A percentile compares a stretch with the other conserved stretches of the same genome.
phyloP scores from a whole-genome alignment of 2,888 invertebrate species.

The Acrobeloides nanus region DNA sequence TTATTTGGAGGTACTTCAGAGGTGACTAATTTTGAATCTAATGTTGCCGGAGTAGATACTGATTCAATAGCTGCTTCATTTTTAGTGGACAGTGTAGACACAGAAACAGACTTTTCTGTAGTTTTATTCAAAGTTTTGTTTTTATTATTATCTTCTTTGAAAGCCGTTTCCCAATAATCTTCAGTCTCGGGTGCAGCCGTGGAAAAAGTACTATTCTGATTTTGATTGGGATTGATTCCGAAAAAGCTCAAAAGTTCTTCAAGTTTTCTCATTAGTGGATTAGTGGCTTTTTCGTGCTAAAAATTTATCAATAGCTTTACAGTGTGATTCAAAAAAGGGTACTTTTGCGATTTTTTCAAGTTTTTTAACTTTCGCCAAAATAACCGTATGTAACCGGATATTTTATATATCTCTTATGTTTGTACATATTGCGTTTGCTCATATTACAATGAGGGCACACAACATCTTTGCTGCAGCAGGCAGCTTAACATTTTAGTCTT shows the following conservation, averaged over 20 bases:
- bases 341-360: neutral
- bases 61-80: neutral
- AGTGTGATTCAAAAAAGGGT: slow-evolving; percentile 1
- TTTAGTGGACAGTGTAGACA: slow-evolving; percentile 1
- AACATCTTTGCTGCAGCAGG: too few relatives aligned
- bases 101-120: too few relatives aligned
- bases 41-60: too few relatives aligned
- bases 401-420: too few relatives aligned
- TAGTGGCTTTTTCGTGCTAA: slow-evolving; percentile 33
- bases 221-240: slow-evolving; percentile 19
- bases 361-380: too few relatives aligned
- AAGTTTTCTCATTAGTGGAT: slow-evolving; percentile 34
- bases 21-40: too few relatives aligned
- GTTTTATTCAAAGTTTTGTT: slow-evolving; percentile 9
- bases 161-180: neutral
- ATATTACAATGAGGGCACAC: too few relatives aligned
- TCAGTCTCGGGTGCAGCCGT: slow-evolving; percentile 1
- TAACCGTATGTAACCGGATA: too few relatives aligned
- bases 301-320: neutral
- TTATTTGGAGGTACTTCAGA: too few relatives aligned
- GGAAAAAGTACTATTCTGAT: slow-evolving; percentile 2
- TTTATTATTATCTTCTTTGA: slow-evolving; percentile 12
- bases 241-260: slow-evolving; percentile 32
- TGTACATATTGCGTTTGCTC: too few relatives aligned
- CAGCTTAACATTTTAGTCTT: too few relatives aligned